These are phyloP conservation scores for Dendrolimus punctatus DNA, from an alignment of 1,140 invertebrate species.

Conservation along the genomic window DNA sequence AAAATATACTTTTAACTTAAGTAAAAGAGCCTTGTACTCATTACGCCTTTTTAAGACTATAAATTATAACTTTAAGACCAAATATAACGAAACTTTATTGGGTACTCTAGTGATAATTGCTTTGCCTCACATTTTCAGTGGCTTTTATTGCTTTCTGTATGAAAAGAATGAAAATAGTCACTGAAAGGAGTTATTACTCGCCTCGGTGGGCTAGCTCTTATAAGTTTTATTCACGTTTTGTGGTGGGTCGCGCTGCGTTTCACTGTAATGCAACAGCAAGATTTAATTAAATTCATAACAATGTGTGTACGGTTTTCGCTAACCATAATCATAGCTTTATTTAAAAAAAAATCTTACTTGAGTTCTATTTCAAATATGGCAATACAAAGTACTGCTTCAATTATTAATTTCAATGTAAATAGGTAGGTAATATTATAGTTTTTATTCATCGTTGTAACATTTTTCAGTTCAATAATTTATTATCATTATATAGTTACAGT, in stretches of 20 bases:
- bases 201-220: slow-evolving; percentile 1
- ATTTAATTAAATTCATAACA: no score
- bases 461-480: no score
- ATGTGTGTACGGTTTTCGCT: no score
- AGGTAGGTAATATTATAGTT: no score
- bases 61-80: slow-evolving; percentile 1
- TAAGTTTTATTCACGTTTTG: slow-evolving; percentile 12
- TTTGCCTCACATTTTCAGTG: slow-evolving; percentile 3
- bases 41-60: background rate
- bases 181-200: slow-evolving; percentile 6
- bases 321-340: no score
- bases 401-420: no score
- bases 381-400: no score
- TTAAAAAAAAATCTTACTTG: no score
- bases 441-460: no score
- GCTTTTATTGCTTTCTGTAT: slow-evolving; percentile 6
- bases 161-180: slow-evolving; percentile 9
- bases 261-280: background rate
- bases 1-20: background rate
- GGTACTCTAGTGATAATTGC: background rate
- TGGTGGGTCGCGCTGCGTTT: slow-evolving; percentile 10
- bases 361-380: no score
- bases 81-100: slow-evolving; percentile 3
- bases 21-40: background rate
- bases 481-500: no score